Conservation (phyloP, 1,140 invertebrate species). For the Dendrolimus punctatus region DNA sequence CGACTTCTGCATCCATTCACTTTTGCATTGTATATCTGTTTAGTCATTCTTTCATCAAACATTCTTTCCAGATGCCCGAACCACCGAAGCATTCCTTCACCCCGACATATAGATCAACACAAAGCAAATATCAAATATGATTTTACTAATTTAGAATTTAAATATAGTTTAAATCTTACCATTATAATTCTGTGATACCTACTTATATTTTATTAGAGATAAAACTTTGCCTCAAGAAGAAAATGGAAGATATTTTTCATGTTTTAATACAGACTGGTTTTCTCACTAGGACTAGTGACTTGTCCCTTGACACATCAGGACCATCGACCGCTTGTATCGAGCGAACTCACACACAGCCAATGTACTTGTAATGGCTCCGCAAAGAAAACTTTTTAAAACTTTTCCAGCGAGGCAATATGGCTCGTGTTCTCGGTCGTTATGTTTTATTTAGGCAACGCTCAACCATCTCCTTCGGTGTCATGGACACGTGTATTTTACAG, state of each 20-base stretch:
- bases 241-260: not conserved
- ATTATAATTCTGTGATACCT: too few relatives aligned
- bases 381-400: conserved; percentile 74
- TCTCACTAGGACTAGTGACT: conserved; percentile 4
- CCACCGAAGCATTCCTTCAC: too few relatives aligned
- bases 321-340: conserved; percentile 61
- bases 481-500: conserved; percentile 12
- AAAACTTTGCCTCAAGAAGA: too few relatives aligned
- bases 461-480: conserved; percentile 42
- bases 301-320: conserved; percentile 27
- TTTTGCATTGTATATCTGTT: too few relatives aligned
- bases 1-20: too few relatives aligned
- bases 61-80: too few relatives aligned
- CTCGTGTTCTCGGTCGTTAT: conserved; percentile 69
- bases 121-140: too few relatives aligned
- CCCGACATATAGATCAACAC: too few relatives aligned
- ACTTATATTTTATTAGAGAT: too few relatives aligned
- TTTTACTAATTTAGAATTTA: too few relatives aligned
- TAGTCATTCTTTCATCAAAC: too few relatives aligned
- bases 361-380: conserved; percentile 71
- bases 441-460: conserved; percentile 69
- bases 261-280: conserved; percentile 8
- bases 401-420: conserved; percentile 73
- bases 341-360: conserved; percentile 47
- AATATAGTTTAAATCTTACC: too few relatives aligned